Conservation (phyloP, 1,140 invertebrate species). For the Drosophila biarmipes region DNA sequence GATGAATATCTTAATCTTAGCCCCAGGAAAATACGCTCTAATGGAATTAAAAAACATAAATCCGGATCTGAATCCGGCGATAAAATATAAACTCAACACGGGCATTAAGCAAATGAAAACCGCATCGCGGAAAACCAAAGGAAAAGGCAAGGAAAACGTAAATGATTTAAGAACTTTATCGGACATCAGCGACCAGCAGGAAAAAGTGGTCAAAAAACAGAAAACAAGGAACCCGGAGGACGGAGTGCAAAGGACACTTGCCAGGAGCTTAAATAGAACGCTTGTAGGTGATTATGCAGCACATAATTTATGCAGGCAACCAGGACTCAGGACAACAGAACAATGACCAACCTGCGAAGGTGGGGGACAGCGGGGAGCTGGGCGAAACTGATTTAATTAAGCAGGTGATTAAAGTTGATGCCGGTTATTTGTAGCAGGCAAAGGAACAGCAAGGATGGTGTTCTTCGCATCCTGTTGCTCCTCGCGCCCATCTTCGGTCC, state of each 20-base stretch:
- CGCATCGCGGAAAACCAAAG: slow-evolving; percentile 31
- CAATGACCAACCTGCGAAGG: slow-evolving; percentile 14
- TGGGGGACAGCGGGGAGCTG: slow-evolving; percentile 11
- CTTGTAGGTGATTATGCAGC: slow-evolving; percentile 79
- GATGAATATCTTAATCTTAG: slow-evolving; percentile 7
- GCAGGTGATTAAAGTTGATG: slow-evolving; percentile 83
- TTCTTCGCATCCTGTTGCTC: slow-evolving; percentile 35
- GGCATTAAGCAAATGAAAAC: slow-evolving; percentile 53
- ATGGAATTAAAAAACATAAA: slow-evolving; percentile 49
- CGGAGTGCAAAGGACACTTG: slow-evolving; percentile 39
- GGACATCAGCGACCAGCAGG: slow-evolving; percentile 38
- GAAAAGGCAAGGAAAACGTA: slow-evolving; percentile 48
- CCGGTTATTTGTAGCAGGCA: slow-evolving; percentile 77
- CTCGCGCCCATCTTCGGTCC: neutral
- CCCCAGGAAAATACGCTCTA: slow-evolving; percentile 1
- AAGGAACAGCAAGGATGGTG: slow-evolving; percentile 57
- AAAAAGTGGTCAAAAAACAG: slow-evolving; percentile 29
- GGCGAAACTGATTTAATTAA: slow-evolving; percentile 82
- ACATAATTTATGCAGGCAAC: slow-evolving; percentile 73
- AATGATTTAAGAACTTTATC: slow-evolving; percentile 79
- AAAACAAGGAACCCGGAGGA: slow-evolving; percentile 20
- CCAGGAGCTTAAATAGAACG: slow-evolving; percentile 68
- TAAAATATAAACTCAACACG: slow-evolving; percentile 29
- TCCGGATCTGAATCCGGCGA: slow-evolving; percentile 15
- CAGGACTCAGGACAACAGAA: slow-evolving; percentile 34